Percentiles rank a stretch among this genome's conserved stretches.
Evolutionary conservation across 2,113 vertebrate species (phyloP).

Genomic region (Aptenodytes forsteri): DNA sequence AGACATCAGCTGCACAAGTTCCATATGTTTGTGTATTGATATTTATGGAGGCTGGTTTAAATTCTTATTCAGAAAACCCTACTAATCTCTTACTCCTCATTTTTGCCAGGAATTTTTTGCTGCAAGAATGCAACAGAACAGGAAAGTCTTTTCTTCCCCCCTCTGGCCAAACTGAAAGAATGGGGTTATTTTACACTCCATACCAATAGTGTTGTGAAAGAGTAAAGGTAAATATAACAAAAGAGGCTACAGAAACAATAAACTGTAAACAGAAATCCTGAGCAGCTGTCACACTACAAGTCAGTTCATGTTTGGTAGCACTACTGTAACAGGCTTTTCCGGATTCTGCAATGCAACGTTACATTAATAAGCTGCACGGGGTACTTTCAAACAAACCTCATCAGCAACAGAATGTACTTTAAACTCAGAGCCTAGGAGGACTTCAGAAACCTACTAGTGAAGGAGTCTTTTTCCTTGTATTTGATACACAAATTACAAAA

Average conservation of each 20-base stretch:
- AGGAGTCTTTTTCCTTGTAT: background rate
- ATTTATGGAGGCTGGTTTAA: background rate
- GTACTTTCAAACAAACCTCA: background rate
- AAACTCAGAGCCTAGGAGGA: background rate
- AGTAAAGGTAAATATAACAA: background rate
- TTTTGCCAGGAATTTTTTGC: background rate
- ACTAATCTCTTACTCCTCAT: background rate
- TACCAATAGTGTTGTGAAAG: background rate
- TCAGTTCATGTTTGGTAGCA: background rate
- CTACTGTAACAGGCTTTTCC: constrained; percentile 35
- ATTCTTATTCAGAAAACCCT: background rate
- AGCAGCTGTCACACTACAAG: background rate
- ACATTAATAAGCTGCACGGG: background rate
- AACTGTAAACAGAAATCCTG: background rate
- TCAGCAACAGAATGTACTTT: background rate
- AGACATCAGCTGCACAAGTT: background rate
- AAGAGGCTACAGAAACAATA: background rate
- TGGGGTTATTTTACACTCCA: background rate
- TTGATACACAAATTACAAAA: background rate
- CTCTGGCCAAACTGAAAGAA: background rate
- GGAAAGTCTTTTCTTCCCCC: background rate
- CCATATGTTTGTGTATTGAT: background rate
- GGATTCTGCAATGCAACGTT: background rate
- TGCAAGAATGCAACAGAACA: background rate
- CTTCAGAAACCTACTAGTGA: background rate